phyloP scores from a whole-genome alignment of 2,113 vertebrate genomes.

The Bettongia penicillata region DNA sequence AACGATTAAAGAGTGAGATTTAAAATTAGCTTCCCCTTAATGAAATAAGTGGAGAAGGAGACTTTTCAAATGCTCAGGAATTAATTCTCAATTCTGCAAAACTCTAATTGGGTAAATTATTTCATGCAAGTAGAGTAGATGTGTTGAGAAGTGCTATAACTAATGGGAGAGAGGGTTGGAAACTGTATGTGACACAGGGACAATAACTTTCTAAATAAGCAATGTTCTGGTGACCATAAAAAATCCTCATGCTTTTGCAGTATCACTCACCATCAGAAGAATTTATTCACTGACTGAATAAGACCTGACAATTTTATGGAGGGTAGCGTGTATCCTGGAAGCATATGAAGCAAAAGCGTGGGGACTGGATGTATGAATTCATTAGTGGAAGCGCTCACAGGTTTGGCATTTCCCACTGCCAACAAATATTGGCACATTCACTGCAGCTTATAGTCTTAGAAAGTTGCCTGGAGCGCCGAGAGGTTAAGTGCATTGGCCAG shows the following conservation, averaged over 20 bases:
- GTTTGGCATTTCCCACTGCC: background rate
- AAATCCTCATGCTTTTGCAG: background rate
- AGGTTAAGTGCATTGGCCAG: background rate
- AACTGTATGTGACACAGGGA: background rate
- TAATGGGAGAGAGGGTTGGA: background rate
- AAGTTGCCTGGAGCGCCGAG: background rate
- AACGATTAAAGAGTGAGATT: background rate
- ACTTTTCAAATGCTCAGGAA: background rate
- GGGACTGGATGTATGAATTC: background rate
- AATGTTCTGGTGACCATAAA: background rate
- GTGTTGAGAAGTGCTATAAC: background rate
- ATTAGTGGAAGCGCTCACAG: background rate
- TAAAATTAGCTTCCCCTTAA: background rate
- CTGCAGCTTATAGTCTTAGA: background rate
- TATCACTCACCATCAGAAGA: background rate
- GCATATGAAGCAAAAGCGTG: background rate
- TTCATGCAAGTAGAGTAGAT: background rate
- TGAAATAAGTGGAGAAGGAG: background rate
- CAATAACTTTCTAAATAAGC: background rate
- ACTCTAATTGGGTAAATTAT: background rate
- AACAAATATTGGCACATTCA: background rate
- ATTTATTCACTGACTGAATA: background rate
- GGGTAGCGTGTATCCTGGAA: background rate
- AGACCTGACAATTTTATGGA: background rate
- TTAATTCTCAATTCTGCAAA: no score